phyloP scores from a whole-genome alignment of 2,888 invertebrate genomes.

The Euplagia quadripunctaria region DNA sequence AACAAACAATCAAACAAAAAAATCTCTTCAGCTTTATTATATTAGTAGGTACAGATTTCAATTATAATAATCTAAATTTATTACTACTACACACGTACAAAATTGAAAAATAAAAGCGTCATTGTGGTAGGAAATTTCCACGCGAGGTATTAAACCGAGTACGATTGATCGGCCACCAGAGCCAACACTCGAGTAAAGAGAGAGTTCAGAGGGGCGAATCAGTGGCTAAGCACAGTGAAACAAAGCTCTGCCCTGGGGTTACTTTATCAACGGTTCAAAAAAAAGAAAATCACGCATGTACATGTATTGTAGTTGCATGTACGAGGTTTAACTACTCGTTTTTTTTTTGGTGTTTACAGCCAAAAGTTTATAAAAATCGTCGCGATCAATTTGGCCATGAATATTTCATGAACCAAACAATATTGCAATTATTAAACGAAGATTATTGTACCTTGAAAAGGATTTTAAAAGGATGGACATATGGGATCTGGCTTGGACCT shows the following conservation, averaged over 20 bases:
- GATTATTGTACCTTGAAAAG: not conserved
- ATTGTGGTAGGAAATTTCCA: conserved; percentile 19
- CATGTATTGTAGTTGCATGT: not conserved
- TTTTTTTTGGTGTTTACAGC: no score
- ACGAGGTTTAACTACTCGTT: not conserved
- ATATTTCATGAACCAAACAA: no score
- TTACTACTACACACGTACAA: not conserved
- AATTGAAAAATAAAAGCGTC: not conserved
- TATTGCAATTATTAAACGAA: no score
- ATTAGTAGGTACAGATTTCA: not conserved
- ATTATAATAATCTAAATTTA: not conserved
- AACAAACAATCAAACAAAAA: not conserved
- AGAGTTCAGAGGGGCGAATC: conserved; percentile 21
- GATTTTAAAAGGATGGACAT: not conserved
- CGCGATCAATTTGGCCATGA: no score
- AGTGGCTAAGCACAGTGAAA: conserved; percentile 32
- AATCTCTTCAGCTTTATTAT: not conserved
- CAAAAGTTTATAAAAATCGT: no score
- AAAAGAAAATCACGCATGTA: conserved; percentile 4
- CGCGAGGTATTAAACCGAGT: conserved; percentile 15
- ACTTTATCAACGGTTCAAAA: conserved; percentile 30
- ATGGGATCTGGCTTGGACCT: no score
- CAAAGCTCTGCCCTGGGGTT: conserved; percentile 36
- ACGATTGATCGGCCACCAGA: conserved; percentile 40
- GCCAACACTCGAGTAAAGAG: conserved; percentile 45